phyloP scores from a whole-genome alignment of 2,113 vertebrate species.

The Saimiri boliviensis region DNA sequence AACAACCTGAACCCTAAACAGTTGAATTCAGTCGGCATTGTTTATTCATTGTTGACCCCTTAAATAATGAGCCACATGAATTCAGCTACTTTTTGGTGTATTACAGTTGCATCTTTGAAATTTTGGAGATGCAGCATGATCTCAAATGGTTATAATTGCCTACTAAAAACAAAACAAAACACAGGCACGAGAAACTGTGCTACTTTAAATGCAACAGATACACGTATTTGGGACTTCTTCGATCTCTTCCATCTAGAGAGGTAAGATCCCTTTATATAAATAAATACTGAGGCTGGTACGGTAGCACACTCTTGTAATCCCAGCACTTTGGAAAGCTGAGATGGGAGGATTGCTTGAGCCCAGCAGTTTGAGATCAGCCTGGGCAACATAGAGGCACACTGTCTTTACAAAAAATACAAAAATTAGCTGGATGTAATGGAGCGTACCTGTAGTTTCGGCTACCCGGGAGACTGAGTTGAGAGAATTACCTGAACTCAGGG shows the following conservation, averaged over 20 bases:
- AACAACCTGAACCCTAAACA: neutral
- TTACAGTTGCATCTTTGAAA: conserved; percentile 17
- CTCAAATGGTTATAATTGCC: neutral
- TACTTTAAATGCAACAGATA: neutral
- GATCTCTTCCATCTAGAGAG: neutral
- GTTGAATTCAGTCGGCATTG: neutral
- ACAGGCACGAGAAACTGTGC: neutral
- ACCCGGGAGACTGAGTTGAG: too few relatives aligned
- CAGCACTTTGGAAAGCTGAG: too few relatives aligned
- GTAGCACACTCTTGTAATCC: too few relatives aligned
- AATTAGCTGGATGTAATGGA: too few relatives aligned
- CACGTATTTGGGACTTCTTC: neutral
- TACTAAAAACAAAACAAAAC: neutral
- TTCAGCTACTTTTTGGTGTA: neutral
- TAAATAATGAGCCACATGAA: conserved; percentile 6
- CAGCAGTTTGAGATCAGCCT: too few relatives aligned
- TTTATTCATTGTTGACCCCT: conserved; percentile 22
- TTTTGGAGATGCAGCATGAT: conserved; percentile 27
- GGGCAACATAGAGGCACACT: too few relatives aligned
- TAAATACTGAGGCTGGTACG: neutral
- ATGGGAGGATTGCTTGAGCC: too few relatives aligned
- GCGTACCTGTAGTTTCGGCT: too few relatives aligned
- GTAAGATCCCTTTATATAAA: neutral
- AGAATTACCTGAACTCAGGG: too few relatives aligned
- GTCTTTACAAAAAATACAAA: too few relatives aligned